A percentile compares a stretch with the other conserved stretches of the same genome.
These are phyloP conservation scores for Oconnorella tubifera DNA, from an alignment of 2,888 invertebrate genomes.

Conservation along the genomic window DNA sequence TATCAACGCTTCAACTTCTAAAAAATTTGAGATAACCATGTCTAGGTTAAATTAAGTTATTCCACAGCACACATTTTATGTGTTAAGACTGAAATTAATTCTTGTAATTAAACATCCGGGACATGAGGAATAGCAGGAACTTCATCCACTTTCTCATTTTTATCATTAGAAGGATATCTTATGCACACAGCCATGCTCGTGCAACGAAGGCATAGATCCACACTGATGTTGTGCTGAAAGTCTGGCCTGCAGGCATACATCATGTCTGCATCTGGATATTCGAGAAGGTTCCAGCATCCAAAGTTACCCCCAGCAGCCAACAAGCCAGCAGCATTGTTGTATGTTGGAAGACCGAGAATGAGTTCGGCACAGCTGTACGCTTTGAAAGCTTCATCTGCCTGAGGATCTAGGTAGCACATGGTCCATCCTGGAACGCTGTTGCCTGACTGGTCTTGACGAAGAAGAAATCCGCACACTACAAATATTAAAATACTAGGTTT, in stretches of 20 bases:
- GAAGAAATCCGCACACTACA: background rate
- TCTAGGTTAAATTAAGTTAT: too few relatives aligned
- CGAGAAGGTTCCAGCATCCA: background rate
- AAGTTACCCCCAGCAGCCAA: background rate
- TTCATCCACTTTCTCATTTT: too few relatives aligned
- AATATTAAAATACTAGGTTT: too few relatives aligned
- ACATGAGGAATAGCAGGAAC: too few relatives aligned
- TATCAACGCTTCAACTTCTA: too few relatives aligned
- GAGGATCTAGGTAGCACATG: background rate
- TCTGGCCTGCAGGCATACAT: background rate
- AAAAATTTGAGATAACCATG: too few relatives aligned
- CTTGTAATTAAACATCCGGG: too few relatives aligned
- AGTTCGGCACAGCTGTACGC: background rate
- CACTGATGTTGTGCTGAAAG: background rate
- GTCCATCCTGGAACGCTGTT: background rate
- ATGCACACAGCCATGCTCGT: background rate
- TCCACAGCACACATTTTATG: too few relatives aligned
- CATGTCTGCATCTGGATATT: background rate
- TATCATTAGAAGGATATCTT: background rate
- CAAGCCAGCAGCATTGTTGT: background rate
- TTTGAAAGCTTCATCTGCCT: background rate
- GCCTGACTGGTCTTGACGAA: background rate
- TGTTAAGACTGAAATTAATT: too few relatives aligned
- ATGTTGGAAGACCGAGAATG: background rate
- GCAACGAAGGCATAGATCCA: background rate